Percentiles rank a stretch among this genome's conserved stretches.
phyloP scores from a whole-genome alignment of 2,113 vertebrate genomes.

The Rhea americana region DNA sequence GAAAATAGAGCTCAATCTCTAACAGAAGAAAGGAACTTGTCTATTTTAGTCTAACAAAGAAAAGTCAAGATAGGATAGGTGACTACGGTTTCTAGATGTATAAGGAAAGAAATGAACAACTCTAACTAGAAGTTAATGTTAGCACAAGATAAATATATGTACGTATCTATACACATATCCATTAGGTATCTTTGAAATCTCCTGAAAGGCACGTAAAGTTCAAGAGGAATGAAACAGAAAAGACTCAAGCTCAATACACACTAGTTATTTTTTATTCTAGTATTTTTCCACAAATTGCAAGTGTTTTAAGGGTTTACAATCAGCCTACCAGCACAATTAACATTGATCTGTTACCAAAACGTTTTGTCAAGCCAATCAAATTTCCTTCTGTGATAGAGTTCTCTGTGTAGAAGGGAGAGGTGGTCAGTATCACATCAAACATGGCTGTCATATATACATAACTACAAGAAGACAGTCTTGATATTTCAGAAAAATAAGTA shows the following conservation, averaged over 20 bases:
- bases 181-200: neutral
- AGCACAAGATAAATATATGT: neutral
- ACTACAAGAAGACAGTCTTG: neutral
- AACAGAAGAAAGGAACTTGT: neutral
- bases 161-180: neutral
- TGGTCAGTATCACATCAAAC: neutral
- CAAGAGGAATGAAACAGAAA: neutral
- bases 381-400: neutral
- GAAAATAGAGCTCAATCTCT: neutral
- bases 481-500: neutral
- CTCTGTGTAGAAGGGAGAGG: conserved; percentile 20
- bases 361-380: neutral
- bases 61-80: neutral
- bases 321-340: neutral
- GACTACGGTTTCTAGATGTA: neutral
- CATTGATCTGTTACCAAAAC: neutral
- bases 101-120: neutral
- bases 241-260: neutral
- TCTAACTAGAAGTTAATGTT: conserved; percentile 6
- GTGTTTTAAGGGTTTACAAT: neutral
- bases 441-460: neutral
- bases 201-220: neutral
- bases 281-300: neutral
- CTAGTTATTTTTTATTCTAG: neutral
- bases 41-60: neutral